A percentile compares a stretch with the other conserved stretches of the same genome.
phyloP scores from a whole-genome alignment of 2,797 vertebrate species.

The Eidolon dupreanum region DNA sequence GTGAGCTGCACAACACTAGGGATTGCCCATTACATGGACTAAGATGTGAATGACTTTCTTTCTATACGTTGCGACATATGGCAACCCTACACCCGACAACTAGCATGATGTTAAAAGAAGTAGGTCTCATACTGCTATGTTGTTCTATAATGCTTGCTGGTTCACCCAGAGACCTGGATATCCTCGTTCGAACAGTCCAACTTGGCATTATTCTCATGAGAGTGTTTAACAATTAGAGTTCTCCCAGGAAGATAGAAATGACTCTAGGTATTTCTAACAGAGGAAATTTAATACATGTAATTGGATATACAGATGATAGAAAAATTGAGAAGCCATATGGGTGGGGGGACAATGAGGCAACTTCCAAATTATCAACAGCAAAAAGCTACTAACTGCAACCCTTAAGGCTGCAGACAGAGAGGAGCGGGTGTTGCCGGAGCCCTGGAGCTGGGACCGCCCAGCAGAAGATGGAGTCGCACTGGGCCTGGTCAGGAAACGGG shows the following conservation, averaged over 20 bases:
- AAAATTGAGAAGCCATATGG: neutral
- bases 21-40: neutral
- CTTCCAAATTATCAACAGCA: neutral
- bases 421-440: neutral
- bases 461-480: neutral
- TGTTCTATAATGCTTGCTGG: neutral
- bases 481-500: neutral
- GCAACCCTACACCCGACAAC: neutral
- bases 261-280: neutral
- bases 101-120: neutral
- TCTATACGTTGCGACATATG: neutral
- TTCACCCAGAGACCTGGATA: neutral
- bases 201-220: neutral
- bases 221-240: neutral
- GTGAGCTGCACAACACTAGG: neutral
- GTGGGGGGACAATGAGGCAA: neutral
- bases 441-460: neutral
- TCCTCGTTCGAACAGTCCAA: neutral
- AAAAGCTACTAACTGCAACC: neutral
- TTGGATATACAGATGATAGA: neutral
- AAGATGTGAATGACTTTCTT: neutral
- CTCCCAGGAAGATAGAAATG: neutral
- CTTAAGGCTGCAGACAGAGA: neutral
- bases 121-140: neutral
- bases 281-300: neutral